phyloP scores from a whole-genome alignment of 2,113 vertebrate species.

The Trematocara unimaculatum region DNA sequence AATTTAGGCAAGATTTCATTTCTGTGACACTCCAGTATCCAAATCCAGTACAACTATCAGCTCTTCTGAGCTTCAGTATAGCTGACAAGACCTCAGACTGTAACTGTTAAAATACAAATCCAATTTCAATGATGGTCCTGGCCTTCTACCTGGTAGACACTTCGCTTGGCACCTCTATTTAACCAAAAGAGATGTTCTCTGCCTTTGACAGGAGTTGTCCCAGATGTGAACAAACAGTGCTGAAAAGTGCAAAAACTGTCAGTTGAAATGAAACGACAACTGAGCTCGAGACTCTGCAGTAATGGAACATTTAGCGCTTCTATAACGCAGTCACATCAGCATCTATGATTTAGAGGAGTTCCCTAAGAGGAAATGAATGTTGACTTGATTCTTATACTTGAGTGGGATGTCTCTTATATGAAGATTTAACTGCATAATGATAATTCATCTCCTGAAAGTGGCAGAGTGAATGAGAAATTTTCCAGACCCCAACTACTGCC shows the following conservation, averaged over 20 bases:
- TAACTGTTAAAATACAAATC: not conserved
- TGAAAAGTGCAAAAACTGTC: not conserved
- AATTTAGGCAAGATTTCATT: not conserved
- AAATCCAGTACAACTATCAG: not conserved
- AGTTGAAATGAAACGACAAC: not conserved
- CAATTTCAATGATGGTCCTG: not conserved
- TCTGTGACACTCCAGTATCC: not conserved
- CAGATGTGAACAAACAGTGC: not conserved
- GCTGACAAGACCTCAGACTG: not conserved
- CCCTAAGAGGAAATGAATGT: not conserved
- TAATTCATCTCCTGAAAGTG: not conserved
- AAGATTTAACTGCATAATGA: not conserved
- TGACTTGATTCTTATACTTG: not conserved
- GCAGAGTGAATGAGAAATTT: not conserved
- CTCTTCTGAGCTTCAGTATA: not conserved
- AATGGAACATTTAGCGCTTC: not conserved
- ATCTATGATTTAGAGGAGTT: not conserved
- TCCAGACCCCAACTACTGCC: fast-evolving
- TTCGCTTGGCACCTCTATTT: not conserved
- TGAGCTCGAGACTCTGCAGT: not conserved
- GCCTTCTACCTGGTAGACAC: not conserved
- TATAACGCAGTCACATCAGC: not conserved
- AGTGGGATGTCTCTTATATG: no score
- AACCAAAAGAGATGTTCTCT: not conserved
- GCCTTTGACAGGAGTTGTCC: not conserved